These are phyloP conservation scores for Rattus rattus DNA, from an alignment of 2,113 vertebrate species.

Conservation along the genomic window DNA sequence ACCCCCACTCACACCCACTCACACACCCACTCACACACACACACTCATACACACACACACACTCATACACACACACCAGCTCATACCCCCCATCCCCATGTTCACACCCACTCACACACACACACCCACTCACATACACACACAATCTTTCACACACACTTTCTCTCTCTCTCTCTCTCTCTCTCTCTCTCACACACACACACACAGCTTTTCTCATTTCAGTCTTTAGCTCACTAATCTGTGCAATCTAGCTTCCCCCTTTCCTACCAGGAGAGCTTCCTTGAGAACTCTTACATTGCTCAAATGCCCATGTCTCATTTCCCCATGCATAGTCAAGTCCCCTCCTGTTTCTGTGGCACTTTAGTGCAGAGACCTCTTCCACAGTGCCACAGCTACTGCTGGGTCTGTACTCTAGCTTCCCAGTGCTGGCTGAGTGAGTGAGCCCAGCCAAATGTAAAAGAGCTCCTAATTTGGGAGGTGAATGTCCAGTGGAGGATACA, in stretches of 20 bases:
- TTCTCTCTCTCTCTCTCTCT: too few relatives aligned
- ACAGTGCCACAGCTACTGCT: background rate
- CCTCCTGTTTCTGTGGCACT: background rate
- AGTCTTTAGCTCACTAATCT: background rate
- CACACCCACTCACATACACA: too few relatives aligned
- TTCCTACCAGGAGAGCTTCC: background rate
- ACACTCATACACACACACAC: too few relatives aligned
- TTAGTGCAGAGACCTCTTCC: background rate
- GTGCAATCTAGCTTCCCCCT: background rate
- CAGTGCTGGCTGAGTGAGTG: background rate
- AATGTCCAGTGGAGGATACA: background rate
- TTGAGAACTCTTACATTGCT: background rate
- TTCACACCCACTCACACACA: too few relatives aligned
- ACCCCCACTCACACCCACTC: too few relatives aligned
- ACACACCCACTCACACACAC: background rate
- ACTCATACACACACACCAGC: too few relatives aligned
- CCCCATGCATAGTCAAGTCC: background rate
- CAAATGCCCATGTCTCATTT: background rate
- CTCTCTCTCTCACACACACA: too few relatives aligned
- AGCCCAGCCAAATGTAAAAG: background rate
- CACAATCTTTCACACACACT: too few relatives aligned
- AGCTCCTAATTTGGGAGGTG: background rate
- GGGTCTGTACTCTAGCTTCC: background rate
- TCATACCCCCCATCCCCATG: rapidly evolving
- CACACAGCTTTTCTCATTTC: background rate